Conservation (phyloP, 1,140 invertebrate species). For the Micrasema longulum region DNA sequence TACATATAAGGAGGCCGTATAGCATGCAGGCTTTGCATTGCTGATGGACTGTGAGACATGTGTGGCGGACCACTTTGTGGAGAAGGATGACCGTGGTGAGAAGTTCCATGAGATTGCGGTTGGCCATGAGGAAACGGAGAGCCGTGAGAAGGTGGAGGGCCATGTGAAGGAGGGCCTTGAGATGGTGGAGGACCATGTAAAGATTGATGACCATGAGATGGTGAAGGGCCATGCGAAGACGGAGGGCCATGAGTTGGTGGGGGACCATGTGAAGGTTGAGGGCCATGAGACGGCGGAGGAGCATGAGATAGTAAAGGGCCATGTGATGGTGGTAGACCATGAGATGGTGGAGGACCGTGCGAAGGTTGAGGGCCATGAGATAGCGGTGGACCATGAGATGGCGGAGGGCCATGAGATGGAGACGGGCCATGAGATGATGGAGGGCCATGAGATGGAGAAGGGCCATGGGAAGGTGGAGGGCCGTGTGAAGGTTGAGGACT, state of each 20-base stretch:
- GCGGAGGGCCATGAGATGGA: not conserved
- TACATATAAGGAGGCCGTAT: not conserved
- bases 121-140: not conserved
- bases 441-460: not conserved
- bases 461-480: constrained; percentile 6
- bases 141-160: not conserved
- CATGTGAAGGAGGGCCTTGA: constrained; percentile 14
- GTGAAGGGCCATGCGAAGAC: not conserved
- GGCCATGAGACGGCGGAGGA: not conserved
- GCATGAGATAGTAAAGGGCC: not conserved
- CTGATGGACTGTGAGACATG: not conserved
- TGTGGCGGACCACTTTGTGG: not conserved
- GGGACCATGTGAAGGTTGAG: not conserved
- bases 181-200: not conserved
- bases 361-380: constrained; percentile 57
- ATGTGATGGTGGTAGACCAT: constrained; percentile 4
- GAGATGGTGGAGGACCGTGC: constrained; percentile 55
- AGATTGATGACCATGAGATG: not conserved
- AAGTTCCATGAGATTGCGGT: not conserved
- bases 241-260: not conserved
- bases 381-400: not conserved
- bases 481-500: not conserved
- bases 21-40: not conserved
- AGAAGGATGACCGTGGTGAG: not conserved
- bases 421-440: constrained; percentile 5